phyloP scores from a whole-genome alignment of 2,888 invertebrate species.

The Clepsis dumicolana region DNA sequence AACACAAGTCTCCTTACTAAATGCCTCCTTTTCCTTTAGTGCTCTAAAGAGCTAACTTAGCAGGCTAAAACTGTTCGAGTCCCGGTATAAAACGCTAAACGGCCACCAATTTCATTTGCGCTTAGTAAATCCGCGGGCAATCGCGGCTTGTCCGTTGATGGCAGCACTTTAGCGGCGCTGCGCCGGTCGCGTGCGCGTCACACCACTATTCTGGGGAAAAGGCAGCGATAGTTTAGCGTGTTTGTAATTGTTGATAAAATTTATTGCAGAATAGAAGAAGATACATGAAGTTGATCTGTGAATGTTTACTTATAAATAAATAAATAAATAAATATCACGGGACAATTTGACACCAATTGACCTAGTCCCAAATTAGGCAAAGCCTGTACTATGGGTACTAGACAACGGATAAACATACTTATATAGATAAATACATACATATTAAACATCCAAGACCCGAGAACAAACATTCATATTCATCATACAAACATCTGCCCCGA shows the following conservation, averaged over 20 bases:
- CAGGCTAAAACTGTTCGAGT: slow-evolving; percentile 15
- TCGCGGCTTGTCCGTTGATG: slow-evolving; percentile 29
- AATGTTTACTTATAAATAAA: no score
- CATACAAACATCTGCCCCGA: no score
- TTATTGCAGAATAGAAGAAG: neutral
- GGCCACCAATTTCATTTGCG: slow-evolving; percentile 38
- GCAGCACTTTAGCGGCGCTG: slow-evolving; percentile 40
- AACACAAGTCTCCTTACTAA: neutral
- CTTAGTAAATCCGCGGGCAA: slow-evolving; percentile 39
- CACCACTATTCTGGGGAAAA: slow-evolving; percentile 5
- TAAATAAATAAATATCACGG: no score
- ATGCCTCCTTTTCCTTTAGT: neutral
- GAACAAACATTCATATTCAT: no score
- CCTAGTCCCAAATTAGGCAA: no score
- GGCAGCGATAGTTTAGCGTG: neutral
- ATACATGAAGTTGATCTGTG: no score
- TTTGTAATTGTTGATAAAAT: neutral
- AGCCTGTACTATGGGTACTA: no score
- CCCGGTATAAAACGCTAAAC: slow-evolving; percentile 30
- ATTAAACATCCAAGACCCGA: no score
- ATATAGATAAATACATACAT: no score
- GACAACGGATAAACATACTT: no score
- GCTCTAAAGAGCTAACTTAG: neutral
- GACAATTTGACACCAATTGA: no score
- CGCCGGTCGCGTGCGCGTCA: slow-evolving; percentile 34